Percentiles rank a stretch among this genome's conserved stretches.
Evolutionary conservation across 1,140 invertebrate genomes (phyloP).

Genomic region (Adelges cooleyi): DNA sequence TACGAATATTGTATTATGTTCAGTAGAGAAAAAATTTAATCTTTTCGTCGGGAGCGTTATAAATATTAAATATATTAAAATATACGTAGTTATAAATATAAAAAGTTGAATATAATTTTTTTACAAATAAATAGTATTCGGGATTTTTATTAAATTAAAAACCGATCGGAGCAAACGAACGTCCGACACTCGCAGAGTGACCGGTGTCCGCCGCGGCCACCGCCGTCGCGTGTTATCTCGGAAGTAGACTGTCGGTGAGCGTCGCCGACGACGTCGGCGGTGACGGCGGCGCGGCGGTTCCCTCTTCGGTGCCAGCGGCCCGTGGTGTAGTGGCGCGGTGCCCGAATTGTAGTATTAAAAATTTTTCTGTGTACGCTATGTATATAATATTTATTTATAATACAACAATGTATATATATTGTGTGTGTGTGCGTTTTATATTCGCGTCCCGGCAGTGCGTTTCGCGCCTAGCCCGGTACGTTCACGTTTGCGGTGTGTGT

Average conservation of each 20-base stretch:
- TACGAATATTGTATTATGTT: too few species aligned
- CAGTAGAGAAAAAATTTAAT: too few species aligned
- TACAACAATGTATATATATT: background rate
- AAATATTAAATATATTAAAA: too few species aligned
- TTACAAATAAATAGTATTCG: too few species aligned
- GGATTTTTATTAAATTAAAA: background rate
- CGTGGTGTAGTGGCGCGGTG: background rate
- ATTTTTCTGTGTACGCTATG: too few species aligned
- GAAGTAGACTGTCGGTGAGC: background rate
- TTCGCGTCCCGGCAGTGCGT: background rate
- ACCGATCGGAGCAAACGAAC: conserved; percentile 15
- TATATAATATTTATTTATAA: background rate
- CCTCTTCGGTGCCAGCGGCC: background rate
- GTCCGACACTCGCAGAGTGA: conserved; percentile 24
- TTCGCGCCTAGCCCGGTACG: background rate
- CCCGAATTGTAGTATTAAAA: background rate
- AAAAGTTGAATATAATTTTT: too few species aligned
- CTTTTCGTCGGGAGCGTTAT: too few species aligned
- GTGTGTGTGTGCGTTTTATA: background rate
- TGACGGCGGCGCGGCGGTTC: background rate
- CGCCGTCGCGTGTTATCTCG: conserved; percentile 25
- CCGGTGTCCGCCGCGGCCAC: conserved; percentile 21
- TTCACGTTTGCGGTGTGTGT: background rate
- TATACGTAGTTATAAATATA: too few species aligned
- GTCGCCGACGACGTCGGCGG: background rate